A percentile compares a stretch with the other conserved stretches of the same genome.
Evolutionary conservation across 1,140 invertebrate species (phyloP).

Genomic region (Bathynomus jamesi): DNA sequence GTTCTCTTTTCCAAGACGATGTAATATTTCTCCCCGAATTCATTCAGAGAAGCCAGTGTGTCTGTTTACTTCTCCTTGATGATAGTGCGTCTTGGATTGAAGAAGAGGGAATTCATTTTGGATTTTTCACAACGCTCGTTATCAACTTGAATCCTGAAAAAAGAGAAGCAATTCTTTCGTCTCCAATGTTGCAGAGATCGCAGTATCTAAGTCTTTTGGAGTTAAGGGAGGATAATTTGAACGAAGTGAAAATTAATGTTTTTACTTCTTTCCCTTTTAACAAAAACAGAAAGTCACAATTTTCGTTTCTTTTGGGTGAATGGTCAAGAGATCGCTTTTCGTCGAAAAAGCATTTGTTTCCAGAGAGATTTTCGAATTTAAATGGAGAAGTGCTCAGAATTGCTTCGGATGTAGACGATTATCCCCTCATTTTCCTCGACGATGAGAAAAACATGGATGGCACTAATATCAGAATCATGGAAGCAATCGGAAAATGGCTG

Average conservation of each 20-base stretch:
- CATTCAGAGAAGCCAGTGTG: too few relatives aligned
- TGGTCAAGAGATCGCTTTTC: neutral
- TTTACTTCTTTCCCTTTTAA: neutral
- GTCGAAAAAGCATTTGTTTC: neutral
- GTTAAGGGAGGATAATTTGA: neutral
- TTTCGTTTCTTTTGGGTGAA: too few relatives aligned
- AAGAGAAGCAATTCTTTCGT: neutral
- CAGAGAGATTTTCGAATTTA: neutral
- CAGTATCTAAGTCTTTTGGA: neutral
- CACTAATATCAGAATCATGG: slow-evolving; percentile 9
- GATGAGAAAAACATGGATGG: slow-evolving; percentile 9
- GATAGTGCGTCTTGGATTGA: neutral
- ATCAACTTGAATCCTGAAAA: neutral
- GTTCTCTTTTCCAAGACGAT: too few relatives aligned
- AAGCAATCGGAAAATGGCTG: slow-evolving; percentile 9
- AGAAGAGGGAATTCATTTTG: neutral
- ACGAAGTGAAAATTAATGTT: too few relatives aligned
- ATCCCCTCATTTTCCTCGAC: neutral
- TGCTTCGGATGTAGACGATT: neutral
- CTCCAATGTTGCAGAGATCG: neutral
- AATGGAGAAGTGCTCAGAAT: neutral
- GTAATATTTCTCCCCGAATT: too few relatives aligned
- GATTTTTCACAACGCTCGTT: neutral
- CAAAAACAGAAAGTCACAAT: too few relatives aligned
- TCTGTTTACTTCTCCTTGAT: too few relatives aligned